Evolutionary conservation across 2,888 invertebrate species (phyloP).

Genomic region (Philereme vetulata): DNA sequence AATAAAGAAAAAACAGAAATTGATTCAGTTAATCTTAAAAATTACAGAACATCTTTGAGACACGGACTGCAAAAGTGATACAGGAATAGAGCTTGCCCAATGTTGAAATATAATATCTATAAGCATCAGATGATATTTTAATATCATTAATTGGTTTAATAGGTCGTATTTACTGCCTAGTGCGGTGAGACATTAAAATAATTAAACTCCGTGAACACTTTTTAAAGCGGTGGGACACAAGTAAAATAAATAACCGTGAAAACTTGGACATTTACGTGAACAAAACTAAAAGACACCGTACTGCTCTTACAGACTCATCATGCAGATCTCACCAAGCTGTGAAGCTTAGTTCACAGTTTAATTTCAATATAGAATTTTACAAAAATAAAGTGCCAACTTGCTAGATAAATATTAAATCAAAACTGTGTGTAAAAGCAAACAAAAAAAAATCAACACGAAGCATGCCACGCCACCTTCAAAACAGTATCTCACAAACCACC

Average conservation of each 20-base stretch:
- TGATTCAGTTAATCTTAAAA: conserved; percentile 1
- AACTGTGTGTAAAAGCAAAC: conserved; percentile 2
- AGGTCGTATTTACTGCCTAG: too few species aligned
- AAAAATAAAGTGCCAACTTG: conserved; percentile 32
- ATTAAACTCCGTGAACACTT: too few species aligned
- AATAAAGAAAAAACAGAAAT: neutral
- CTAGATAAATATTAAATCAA: conserved; percentile 5
- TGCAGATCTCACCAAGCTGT: conserved; percentile 27
- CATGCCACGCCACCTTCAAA: neutral
- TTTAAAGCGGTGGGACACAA: too few species aligned
- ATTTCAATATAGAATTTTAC: conserved; percentile 42
- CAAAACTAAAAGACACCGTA: neutral
- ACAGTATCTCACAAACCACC: neutral
- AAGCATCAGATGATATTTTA: too few species aligned
- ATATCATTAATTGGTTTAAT: too few species aligned
- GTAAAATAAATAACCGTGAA: too few species aligned
- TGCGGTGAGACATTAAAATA: too few species aligned
- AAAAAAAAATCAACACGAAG: conserved; percentile 5
- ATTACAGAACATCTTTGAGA: conserved; percentile 15
- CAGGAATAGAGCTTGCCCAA: too few species aligned
- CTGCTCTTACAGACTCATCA: neutral
- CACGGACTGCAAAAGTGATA: too few species aligned
- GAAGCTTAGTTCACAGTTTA: conserved; percentile 41
- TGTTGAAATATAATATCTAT: neutral
- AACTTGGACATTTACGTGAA: too few species aligned